Base-by-base conservation (phyloP, 2,113 vertebrate species). In the Grammomys dolichurus region DNA sequence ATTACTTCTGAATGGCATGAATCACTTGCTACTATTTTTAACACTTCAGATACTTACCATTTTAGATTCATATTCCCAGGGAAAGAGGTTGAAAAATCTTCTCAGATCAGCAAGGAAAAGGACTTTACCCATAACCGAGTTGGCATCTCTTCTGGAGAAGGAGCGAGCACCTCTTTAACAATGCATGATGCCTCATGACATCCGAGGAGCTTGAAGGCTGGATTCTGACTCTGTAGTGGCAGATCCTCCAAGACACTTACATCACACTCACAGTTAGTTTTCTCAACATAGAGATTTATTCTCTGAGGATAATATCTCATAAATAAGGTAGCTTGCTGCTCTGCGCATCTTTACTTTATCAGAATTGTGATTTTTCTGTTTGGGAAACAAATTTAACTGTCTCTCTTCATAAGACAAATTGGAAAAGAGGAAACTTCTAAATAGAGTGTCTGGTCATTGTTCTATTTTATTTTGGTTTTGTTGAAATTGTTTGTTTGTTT, bases 121-220 rank as follows among this genome's bases (percentile, higher is more conserved):
- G 51, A 67, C 54, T 93, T 92, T n/a, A n/a, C 90, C 26, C 54
- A 60, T 95, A 94, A 86, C 19, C 9, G 48, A 93, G 65, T 69
- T 48, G 60, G 72, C 90, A 75, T 48, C 58, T 93, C 85, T 46
- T 63, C 58, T 87, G 46, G 87, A 72, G 51, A 97, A 94, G 80
- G 54, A 90, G 72, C 51, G 46, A 72, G 67, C 72, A 92, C 58
- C 70, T 90, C 60, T 96, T 97, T 94, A 97, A 89, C 91, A 97
- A 91, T 92, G 85, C 65, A 43, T 73, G 36, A 82, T 89, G 77
- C 36, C 56, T 91, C n/a, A 1, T 93, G 95, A 88, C 95, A 91
- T 92, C 54, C 33, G 7, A 85, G 46, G 48, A 46, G 12, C 33
- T 65, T 95, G 81, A 92, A 84, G 94, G 65, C 72, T 96, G 84